A percentile compares a stretch with the other conserved stretches of the same genome.
Evolutionary conservation across 1,140 invertebrate genomes (phyloP).

Genomic region (Drosophila bocki): DNA sequence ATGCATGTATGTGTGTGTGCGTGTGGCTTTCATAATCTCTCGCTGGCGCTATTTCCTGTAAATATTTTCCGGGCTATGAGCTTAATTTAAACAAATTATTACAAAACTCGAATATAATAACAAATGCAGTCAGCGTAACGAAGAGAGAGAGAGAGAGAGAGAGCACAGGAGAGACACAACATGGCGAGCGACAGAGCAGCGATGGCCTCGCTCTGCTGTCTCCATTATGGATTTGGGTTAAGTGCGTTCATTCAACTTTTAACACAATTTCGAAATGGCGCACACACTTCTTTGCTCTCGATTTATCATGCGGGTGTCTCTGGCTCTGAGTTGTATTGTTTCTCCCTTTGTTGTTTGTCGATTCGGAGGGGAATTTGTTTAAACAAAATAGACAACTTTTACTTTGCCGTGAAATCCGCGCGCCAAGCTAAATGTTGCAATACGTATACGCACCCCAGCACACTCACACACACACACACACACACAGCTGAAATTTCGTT

Average conservation of each 20-base stretch:
- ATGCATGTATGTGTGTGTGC: conserved; percentile 6
- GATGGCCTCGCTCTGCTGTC: conserved; percentile 51
- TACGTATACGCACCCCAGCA: conserved; percentile 18
- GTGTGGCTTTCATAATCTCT: conserved; percentile 68
- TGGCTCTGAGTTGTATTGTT: not conserved
- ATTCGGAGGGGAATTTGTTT: conserved; percentile 63
- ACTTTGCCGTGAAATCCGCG: conserved; percentile 78
- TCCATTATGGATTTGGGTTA: conserved; percentile 80
- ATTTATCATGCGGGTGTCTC: conserved; percentile 76
- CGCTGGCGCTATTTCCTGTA: conserved; percentile 69
- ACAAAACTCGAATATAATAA: conserved; percentile 73
- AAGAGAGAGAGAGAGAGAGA: conserved; percentile 3
- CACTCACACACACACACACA: conserved; percentile 7
- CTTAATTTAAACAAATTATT: conserved; percentile 80
- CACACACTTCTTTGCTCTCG: conserved; percentile 59
- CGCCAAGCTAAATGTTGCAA: conserved; percentile 66
- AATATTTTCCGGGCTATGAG: conserved; percentile 66
- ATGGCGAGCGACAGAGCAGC: conserved; percentile 1
- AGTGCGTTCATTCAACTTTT: conserved; percentile 85
- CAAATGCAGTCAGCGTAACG: conserved; percentile 40
- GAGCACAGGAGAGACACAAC: not conserved
- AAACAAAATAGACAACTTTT: conserved; percentile 80
- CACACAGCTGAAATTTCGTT: conserved; percentile 70
- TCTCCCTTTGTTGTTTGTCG: not conserved
- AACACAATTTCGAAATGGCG: conserved; percentile 83